Evolutionary conservation across 1,140 invertebrate species (phyloP).

Genomic region (Drosophila arizonae): DNA sequence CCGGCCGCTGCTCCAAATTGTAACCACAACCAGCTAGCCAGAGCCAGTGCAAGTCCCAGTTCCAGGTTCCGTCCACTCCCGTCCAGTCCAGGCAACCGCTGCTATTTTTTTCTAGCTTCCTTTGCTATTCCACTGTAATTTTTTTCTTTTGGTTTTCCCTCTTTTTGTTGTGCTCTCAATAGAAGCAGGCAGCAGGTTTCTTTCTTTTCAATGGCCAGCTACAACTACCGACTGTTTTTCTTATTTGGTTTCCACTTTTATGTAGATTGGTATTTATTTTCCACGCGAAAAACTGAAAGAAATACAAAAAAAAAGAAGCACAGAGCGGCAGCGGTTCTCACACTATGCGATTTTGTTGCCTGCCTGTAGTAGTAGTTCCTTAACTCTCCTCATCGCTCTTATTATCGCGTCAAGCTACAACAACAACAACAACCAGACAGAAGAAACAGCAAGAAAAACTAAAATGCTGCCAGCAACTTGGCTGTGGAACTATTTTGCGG

Average conservation of each 20-base stretch:
- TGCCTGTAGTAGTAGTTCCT: slow-evolving; percentile 48
- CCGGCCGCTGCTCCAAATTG: slow-evolving; percentile 69
- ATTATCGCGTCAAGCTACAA: slow-evolving; percentile 74
- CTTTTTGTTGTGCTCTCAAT: slow-evolving; percentile 60
- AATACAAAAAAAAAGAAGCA: slow-evolving; percentile 23
- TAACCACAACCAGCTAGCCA: slow-evolving; percentile 58
- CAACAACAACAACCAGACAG: slow-evolving; percentile 15
- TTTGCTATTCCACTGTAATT: slow-evolving; percentile 34
- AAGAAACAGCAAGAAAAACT: slow-evolving; percentile 37
- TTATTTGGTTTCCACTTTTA: slow-evolving; percentile 80
- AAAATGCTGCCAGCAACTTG: slow-evolving; percentile 36
- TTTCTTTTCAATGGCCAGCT: slow-evolving; percentile 58
- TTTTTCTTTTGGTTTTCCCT: slow-evolving; percentile 30
- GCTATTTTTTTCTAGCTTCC: slow-evolving; percentile 39
- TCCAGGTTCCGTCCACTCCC: slow-evolving; percentile 15
- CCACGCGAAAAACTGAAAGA: slow-evolving; percentile 70
- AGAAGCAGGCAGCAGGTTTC: slow-evolving; percentile 63
- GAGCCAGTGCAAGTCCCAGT: slow-evolving; percentile 16
- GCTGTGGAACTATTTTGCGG: slow-evolving; percentile 76
- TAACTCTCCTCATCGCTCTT: slow-evolving; percentile 75
- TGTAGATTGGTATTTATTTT: slow-evolving; percentile 81
- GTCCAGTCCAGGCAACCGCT: slow-evolving; percentile 25
- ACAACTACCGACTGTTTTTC: slow-evolving; percentile 61
- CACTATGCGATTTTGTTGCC: slow-evolving; percentile 45
- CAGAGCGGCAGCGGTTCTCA: slow-evolving; percentile 65